Evolutionary conservation across 2,797 vertebrate genomes (phyloP), one percentile per base, ranked within the genome.

Genomic region (Megalops cyprinoides): DNA sequence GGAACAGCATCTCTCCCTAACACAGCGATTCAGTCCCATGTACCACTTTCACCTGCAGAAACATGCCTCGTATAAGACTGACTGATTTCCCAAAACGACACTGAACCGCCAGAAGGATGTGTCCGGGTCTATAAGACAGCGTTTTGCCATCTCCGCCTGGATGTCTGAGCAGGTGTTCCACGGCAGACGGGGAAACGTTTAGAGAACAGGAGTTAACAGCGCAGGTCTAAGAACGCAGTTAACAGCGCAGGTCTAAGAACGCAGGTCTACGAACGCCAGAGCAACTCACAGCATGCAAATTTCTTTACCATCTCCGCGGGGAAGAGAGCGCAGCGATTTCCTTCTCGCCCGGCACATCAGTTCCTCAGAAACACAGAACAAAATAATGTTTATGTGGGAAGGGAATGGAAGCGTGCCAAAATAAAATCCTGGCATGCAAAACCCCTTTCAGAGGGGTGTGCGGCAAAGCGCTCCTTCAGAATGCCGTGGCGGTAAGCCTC

Each of bases 221-320:
- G 81, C 58, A 73, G 79, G 69, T 56, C 25, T 46, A 34, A 55
- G 60, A 14, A 48, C 51, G 28, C 28, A 48, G 28, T n/a, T n/a
- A n/a, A n/a, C n/a, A n/a, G n/a, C n/a, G n/a, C n/a, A n/a, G n/a
- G n/a, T n/a, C n/a, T n/a, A 12, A 18, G 28, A 76, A 31, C 31
- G 3, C 2, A 2, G 58, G n/a, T 62, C 28, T 8, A 34, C 74
- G 34, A 2, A 14, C 18, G 28, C n/a, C n/a, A 12, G 44, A 56
- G 79, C 82, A 48, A 81, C 79, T 79, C 80, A 62, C 49, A 56
- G 65, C 58, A 79, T 65, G 79, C 83, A 84, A 74, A 56, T 56
- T n/a, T 42, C 56, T 51, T 31, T 49, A 23, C 56, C 25, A 58
- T 79, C 78, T 53, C 81, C 39, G 60, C 23, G 37, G 78, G 82